Base-by-base conservation (phyloP, 2,113 vertebrate species). In the Carassius carassius region DNA sequence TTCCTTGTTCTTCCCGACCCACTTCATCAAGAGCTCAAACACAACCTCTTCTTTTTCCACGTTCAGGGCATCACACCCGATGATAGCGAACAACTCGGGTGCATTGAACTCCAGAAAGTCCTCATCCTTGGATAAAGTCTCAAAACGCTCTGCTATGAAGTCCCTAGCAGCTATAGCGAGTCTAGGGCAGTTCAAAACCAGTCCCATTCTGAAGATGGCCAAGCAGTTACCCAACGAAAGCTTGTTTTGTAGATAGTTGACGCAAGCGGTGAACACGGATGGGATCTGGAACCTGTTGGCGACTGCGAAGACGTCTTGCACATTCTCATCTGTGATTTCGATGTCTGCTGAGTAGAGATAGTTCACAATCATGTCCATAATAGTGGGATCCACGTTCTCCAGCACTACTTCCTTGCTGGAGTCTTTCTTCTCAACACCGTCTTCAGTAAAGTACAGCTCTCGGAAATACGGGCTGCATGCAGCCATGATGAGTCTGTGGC, bases 401-500 rank as follows among this genome's bases (percentile, higher is more conserved):
- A 99, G 89, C 14, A 95, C 93, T 1, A 99, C 92, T 88, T 99
- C 98, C 86, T 95, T 97, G 87, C 95, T 60, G 32, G 72, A 94
- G 25, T 44, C 84, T 83, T 89, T 88, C 60, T 93, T 74, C 67
- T 94, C 95, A 86, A 95, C 95, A 2, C 92, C 96, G 49, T 98
- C 95, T 56, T 95, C 96, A 0, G 96, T 95, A 92, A 99, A 95
- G 92, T 95, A 99, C 84, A 98, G 94, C 93, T 99, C 98, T 85
- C 98, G 94, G 93, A 99, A 99, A 89, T 97, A 98, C 72, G 98
- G 97, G 89, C 98, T 99, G 73, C 98, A 99, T 3, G 98, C 97
- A 0, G 98, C 95, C 90, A 99, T 88, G 89, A 99, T 98, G 88
- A 99, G 92, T 87, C 94, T 95, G 92, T 99, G 98, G 89, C 98